phyloP scores from a whole-genome alignment of 2,797 vertebrate genomes.

The Acomys russatus region DNA sequence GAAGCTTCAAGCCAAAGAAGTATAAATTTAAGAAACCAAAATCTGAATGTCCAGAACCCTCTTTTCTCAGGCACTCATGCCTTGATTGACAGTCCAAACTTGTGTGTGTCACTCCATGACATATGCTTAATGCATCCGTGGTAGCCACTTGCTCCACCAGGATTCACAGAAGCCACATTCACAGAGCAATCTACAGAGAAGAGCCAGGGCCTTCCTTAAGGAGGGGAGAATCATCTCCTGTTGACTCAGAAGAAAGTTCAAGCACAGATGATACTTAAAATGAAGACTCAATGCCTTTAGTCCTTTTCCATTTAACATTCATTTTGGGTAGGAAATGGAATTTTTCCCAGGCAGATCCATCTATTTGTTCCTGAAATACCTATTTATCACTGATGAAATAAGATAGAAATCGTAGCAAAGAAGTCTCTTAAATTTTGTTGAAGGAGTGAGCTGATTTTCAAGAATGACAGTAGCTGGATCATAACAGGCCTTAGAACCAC shows the following conservation, averaged over 20 bases:
- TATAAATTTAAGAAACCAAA: background rate
- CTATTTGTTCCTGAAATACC: slow-evolving; percentile 55
- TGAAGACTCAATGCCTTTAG: slow-evolving; percentile 24
- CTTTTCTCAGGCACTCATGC: background rate
- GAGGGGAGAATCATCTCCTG: background rate
- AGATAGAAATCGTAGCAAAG: background rate
- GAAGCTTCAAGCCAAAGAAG: background rate
- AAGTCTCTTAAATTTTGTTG: background rate
- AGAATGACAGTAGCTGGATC: background rate
- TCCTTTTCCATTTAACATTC: slow-evolving; percentile 68
- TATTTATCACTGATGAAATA: slow-evolving; percentile 59
- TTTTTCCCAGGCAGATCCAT: slow-evolving; percentile 59
- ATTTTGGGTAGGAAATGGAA: slow-evolving; percentile 63
- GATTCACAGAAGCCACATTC: rapidly evolving
- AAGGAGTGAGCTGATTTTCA: background rate
- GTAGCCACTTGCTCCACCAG: rapidly evolving
- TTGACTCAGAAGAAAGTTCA: slow-evolving; percentile 6
- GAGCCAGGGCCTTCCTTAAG: background rate
- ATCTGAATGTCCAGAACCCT: background rate
- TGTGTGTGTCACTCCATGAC: background rate
- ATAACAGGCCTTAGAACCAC: rapidly evolving
- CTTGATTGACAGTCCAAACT: background rate
- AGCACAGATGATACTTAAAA: slow-evolving; percentile 48
- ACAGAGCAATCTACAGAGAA: background rate
- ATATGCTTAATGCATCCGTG: rapidly evolving